Percentiles rank a stretch among this genome's conserved stretches.
Evolutionary conservation across 2,113 vertebrate species (phyloP).

Genomic region (Corythaeola cristata): DNA sequence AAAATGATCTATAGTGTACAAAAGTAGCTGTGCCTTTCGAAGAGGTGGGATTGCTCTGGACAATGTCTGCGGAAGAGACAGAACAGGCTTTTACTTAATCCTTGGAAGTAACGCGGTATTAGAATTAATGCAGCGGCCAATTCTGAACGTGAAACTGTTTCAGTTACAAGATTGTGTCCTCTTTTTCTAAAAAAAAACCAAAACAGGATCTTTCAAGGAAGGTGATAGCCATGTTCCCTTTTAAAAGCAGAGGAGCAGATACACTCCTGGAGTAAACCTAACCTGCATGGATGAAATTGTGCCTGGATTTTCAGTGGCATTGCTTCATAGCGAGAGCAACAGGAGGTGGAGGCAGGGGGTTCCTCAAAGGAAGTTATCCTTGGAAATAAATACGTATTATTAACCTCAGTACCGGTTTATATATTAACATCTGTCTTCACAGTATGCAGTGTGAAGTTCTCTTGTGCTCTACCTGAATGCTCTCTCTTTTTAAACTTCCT

Average conservation of each 20-base stretch:
- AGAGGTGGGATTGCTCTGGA: background rate
- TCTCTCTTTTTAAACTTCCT: background rate
- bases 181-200: background rate
- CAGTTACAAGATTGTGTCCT: background rate
- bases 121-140: background rate
- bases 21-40: background rate
- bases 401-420: background rate
- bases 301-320: background rate
- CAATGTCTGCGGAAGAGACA: background rate
- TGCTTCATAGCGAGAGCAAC: background rate
- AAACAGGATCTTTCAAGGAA: background rate
- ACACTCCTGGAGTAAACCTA: background rate
- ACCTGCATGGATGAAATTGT: background rate
- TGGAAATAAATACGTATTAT: conserved; percentile 15
- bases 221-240: background rate
- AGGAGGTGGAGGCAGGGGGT: background rate
- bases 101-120: background rate
- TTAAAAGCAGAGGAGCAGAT: background rate
- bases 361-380: background rate
- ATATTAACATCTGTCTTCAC: conserved; percentile 3
- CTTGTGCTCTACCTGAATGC: background rate
- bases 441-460: background rate
- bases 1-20: background rate
- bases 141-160: background rate
- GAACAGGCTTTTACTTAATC: background rate